Conservation (phyloP, 2,888 invertebrate species). For the Callimorpha dominula region DNA sequence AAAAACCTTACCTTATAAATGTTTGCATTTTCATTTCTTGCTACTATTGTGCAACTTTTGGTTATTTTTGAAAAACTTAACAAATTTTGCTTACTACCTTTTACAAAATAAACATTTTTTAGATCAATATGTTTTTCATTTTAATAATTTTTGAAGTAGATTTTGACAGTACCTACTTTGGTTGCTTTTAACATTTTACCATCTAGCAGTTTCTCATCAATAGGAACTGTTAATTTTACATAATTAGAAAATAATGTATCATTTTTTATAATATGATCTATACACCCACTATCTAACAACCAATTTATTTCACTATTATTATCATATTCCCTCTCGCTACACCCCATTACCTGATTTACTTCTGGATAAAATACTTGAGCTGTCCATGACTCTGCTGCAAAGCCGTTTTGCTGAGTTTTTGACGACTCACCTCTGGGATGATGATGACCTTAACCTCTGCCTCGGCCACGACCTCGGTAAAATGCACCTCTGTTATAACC, state of each 20-base stretch:
- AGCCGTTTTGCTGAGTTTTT: too few relatives aligned
- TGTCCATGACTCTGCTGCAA: too few relatives aligned
- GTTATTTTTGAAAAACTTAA: neutral
- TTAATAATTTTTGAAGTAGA: neutral
- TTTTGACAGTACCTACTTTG: slow-evolving; percentile 2
- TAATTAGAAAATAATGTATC: neutral
- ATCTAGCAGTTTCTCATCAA: slow-evolving; percentile 8
- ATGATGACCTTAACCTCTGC: too few relatives aligned
- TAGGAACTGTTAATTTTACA: neutral
- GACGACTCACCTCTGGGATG: too few relatives aligned
- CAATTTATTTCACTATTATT: neutral
- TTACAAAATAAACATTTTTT: neutral
- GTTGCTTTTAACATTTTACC: slow-evolving; percentile 3
- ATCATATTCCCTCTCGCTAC: too few relatives aligned
- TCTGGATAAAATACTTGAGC: too few relatives aligned
- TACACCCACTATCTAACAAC: slow-evolving; percentile 11
- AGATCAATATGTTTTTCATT: neutral
- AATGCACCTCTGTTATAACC: too few relatives aligned
- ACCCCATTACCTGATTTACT: too few relatives aligned
- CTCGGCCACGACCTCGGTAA: too few relatives aligned
- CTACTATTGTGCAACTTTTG: neutral
- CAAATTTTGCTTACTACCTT: neutral
- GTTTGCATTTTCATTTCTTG: neutral
- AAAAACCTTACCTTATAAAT: too few relatives aligned
- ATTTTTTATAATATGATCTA: slow-evolving; percentile 8